These are phyloP conservation scores for Agapornis roseicollis DNA, from an alignment of 2,113 vertebrate genomes.

Conservation along the genomic window DNA sequence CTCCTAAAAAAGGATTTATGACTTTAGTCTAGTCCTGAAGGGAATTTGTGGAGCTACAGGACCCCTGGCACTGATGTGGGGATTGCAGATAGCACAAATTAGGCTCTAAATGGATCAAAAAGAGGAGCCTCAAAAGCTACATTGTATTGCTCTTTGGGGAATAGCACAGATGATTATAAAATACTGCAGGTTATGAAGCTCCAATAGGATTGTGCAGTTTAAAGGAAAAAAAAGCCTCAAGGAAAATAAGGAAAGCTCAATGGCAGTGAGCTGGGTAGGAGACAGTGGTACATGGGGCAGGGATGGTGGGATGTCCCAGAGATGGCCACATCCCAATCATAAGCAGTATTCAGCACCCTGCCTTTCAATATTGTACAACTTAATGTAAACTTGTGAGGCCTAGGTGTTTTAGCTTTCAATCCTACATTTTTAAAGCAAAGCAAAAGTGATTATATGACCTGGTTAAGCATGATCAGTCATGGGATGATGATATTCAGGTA, in stretches of 20 bases:
- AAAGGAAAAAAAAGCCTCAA: background rate
- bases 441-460: background rate
- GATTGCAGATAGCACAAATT: slow-evolving; percentile 50
- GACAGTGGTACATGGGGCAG: background rate
- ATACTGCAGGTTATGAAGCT: slow-evolving; percentile 28
- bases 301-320: accelerated
- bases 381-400: background rate
- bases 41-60: slow-evolving; percentile 32
- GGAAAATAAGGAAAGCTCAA: background rate
- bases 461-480: background rate
- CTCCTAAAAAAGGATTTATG: slow-evolving; percentile 36
- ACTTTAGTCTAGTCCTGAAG: slow-evolving; percentile 45
- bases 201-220: background rate
- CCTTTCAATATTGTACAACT: accelerated
- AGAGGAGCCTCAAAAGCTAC: slow-evolving; percentile 52
- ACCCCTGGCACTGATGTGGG: slow-evolving; percentile 32
- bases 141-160: slow-evolving; percentile 45
- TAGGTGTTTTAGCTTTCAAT: background rate
- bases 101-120: slow-evolving; percentile 59
- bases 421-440: background rate
- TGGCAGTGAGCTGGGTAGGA: background rate
- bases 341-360: accelerated
- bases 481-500: background rate
- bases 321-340: background rate
- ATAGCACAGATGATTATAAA: slow-evolving; percentile 20